Conservation (phyloP, 2,888 invertebrate genomes). For the Megamerina dolium region DNA sequence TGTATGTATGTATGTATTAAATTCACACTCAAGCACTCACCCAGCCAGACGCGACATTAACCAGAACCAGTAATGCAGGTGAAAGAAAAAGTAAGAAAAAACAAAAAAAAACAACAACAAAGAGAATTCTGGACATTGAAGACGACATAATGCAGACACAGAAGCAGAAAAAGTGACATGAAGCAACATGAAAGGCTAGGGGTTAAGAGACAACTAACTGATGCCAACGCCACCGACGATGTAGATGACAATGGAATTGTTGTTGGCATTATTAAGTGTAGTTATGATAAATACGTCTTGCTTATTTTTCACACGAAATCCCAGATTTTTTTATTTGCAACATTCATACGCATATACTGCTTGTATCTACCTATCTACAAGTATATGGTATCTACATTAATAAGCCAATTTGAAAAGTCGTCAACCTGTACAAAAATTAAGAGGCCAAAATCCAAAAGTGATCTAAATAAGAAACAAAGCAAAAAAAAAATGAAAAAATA, state of each 20-base stretch:
- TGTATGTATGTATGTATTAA: too few species aligned
- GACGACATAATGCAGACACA: neutral
- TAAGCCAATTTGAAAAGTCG: constrained; percentile 38
- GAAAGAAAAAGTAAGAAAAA: constrained; percentile 2
- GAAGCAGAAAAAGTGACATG: neutral
- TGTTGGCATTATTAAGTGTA: neutral
- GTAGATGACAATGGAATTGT: constrained; percentile 21
- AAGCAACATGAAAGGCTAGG: constrained; percentile 16
- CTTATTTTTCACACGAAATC: constrained; percentile 43
- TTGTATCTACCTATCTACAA: too few species aligned
- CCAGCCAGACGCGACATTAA: constrained; percentile 3
- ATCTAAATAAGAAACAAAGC: constrained; percentile 12
- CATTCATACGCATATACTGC: too few species aligned
- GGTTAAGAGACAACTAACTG: constrained; percentile 13
- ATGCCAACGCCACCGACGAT: constrained; percentile 40
- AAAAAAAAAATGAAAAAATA: neutral
- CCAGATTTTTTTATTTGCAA: constrained; percentile 4
- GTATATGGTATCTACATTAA: too few species aligned
- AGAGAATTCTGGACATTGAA: neutral
- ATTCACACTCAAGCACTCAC: constrained; percentile 24
- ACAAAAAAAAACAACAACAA: constrained; percentile 3
- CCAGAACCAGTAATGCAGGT: constrained; percentile 3
- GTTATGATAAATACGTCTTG: constrained; percentile 26
- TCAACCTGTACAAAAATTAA: constrained; percentile 30
- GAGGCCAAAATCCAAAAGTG: constrained; percentile 10